Percentiles rank a stretch among this genome's conserved stretches.
Conservation (phyloP, 1,140 invertebrate genomes). For the Gryllus bimaculatus region DNA sequence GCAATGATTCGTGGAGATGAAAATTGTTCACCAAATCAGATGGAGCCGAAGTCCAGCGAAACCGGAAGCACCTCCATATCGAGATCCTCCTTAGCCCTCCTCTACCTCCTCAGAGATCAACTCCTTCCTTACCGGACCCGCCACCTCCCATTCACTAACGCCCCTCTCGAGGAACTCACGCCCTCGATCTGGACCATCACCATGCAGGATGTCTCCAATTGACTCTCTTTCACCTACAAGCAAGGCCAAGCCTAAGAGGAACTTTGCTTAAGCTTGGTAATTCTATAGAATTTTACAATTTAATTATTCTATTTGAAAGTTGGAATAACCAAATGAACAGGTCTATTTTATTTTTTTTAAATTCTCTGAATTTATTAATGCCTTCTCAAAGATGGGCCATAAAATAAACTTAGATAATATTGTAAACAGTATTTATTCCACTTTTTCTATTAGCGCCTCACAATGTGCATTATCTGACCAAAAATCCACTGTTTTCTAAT, state of each 20-base stretch:
- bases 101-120: constrained; percentile 41
- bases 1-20: neutral
- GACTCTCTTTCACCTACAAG: constrained; percentile 25
- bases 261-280: constrained; percentile 37
- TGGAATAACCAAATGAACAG: too few relatives aligned
- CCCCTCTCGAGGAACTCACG: constrained; percentile 34
- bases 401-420: too few relatives aligned
- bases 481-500: too few relatives aligned
- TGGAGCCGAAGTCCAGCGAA: constrained; percentile 19
- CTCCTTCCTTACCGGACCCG: constrained; percentile 74
- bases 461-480: too few relatives aligned
- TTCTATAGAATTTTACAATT: too few relatives aligned
- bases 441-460: too few relatives aligned
- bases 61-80: constrained; percentile 47
- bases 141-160: constrained; percentile 55
- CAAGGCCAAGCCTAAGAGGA: constrained; percentile 39
- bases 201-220: neutral
- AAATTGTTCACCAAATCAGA: neutral
- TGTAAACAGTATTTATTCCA: too few relatives aligned
- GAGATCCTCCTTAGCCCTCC: constrained; percentile 44
- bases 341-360: too few relatives aligned
- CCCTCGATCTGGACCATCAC: constrained; percentile 28
- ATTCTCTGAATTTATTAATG: too few relatives aligned
- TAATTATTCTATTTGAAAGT: too few relatives aligned
- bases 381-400: too few relatives aligned